phyloP scores from a whole-genome alignment of 2,113 vertebrate species.

The Eulemur macaco region DNA sequence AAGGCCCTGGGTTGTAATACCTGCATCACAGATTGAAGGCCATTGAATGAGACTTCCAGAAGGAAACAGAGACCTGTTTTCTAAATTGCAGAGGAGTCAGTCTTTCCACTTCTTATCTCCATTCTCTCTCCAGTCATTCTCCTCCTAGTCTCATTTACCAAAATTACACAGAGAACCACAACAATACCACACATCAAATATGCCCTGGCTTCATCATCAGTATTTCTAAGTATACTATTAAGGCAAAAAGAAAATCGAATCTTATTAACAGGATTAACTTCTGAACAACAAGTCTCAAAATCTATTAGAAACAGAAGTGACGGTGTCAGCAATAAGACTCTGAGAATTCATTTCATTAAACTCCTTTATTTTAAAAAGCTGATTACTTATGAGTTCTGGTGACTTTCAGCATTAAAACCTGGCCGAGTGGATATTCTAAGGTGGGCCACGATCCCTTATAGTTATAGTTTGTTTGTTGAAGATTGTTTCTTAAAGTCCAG shows the following conservation, averaged over 20 bases:
- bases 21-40: neutral
- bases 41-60: neutral
- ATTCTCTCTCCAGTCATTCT: neutral
- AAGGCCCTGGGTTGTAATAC: neutral
- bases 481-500: conserved; percentile 56
- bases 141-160: conserved; percentile 31
- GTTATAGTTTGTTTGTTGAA: conserved; percentile 10
- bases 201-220: conserved; percentile 41
- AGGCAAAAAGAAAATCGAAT: conserved; percentile 75
- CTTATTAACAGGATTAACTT: conserved; percentile 79
- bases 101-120: neutral
- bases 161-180: conserved; percentile 45
- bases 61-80: neutral
- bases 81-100: neutral
- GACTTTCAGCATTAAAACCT: conserved; percentile 45
- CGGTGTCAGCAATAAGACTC: conserved; percentile 47
- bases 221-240: conserved; percentile 71
- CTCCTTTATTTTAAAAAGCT: conserved; percentile 67
- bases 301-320: conserved; percentile 69
- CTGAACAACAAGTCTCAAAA: conserved; percentile 74
- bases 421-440: neutral
- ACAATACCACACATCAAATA: conserved; percentile 50
- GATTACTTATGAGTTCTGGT: conserved; percentile 58
- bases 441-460: conserved; percentile 18
- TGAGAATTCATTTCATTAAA: conserved; percentile 73